Base-by-base conservation (phyloP, 2,888 invertebrate species). In the Tyria jacobaeae region DNA sequence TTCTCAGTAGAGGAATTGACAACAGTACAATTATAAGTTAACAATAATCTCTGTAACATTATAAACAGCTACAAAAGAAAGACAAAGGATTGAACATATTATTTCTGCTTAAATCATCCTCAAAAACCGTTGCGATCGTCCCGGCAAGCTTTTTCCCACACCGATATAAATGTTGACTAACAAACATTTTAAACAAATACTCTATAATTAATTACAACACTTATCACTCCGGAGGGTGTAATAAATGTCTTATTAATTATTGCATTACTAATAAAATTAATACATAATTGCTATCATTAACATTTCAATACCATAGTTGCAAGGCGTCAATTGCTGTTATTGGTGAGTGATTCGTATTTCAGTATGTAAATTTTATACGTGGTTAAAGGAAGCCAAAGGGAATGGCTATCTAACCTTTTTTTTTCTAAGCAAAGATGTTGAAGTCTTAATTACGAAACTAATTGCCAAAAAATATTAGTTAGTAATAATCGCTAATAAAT, bases 391-490 rank as follows among this genome's bases (percentile, higher is more conserved):
- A 51, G 21, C 17, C 6, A 51, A 15, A 24, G 21, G 0, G 3
- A 0, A 35, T 21, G 24, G 3, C 34, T 35, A 7, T 17, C 17
- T 24, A 54, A 2, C 1, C 17, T 17, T 50, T 31, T 47, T 37
- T 55, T 60, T 34, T 60, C 41, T 21, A 37, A 2, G 17, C 27
- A 49, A 31, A 24, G 14, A 25, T 15, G 50, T 44, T 60, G 9
- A 31, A 39, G 51, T 62, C 24, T 25, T 52, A 47, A 54, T 53
- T 44, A 21, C 50, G 41, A 52, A 50, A 60, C 35, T 39, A 65
- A 67, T 76, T 41, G 56, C 17, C 44, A 24, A 53, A 48, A 62
- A 58, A 53, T 53, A 62, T 51, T 64, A 59, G 66, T 57, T 41
- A 17, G 35, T 27, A 57, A 67, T 57, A 39, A 51, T 44, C 41